phyloP scores from a whole-genome alignment of 2,797 vertebrate genomes.

The Falco peregrinus region DNA sequence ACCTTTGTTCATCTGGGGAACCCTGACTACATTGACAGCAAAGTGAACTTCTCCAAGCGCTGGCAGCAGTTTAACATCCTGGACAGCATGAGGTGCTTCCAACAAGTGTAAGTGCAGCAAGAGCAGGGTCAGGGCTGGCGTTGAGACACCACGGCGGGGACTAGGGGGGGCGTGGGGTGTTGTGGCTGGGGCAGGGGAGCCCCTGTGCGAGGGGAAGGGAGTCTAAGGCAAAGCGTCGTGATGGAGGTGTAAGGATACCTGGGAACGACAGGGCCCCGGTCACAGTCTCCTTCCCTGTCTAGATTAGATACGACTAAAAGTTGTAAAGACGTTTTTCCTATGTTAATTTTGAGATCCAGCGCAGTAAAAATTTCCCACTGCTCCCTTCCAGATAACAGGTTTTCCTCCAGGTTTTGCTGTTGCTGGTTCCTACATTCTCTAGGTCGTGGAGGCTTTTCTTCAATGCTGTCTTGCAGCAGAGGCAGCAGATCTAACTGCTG shows the following conservation, averaged over 20 bases:
- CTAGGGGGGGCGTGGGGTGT: accelerated
- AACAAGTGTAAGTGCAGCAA: constrained; percentile 89
- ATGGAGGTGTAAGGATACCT: neutral
- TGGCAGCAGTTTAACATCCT: constrained; percentile 99
- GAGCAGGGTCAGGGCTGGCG: neutral
- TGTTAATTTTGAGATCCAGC: neutral
- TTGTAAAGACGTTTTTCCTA: neutral
- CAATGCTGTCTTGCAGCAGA: neutral
- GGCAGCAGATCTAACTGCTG: neutral
- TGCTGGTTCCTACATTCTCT: neutral
- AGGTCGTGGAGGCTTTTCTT: neutral
- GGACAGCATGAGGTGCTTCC: constrained; percentile 99
- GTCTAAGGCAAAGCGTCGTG: neutral
- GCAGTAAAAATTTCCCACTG: neutral
- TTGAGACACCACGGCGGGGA: accelerated
- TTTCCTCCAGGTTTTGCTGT: neutral
- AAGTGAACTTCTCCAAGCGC: constrained; percentile 98
- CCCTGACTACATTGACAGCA: constrained; percentile 94
- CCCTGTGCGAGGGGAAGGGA: neutral
- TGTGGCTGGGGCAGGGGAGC: neutral
- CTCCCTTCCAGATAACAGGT: neutral
- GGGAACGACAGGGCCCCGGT: neutral
- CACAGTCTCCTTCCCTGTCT: neutral
- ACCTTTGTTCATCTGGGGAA: constrained; percentile 98
- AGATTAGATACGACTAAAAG: neutral